Base-by-base conservation (phyloP, 2,888 invertebrate species). In the Bombylius major region DNA sequence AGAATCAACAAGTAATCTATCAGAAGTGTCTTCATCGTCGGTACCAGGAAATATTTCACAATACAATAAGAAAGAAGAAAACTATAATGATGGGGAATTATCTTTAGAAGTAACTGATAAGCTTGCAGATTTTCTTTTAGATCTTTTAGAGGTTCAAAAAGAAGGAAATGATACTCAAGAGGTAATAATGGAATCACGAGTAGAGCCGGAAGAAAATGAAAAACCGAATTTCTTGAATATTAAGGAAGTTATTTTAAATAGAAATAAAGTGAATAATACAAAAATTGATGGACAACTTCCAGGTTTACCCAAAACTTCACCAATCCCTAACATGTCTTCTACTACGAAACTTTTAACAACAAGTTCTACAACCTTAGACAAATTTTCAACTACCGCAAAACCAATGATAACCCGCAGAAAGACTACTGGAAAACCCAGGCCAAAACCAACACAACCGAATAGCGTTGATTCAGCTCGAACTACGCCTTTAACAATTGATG, bases 201-300 rank as follows among this genome's bases (percentile, higher is more conserved):
- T 64, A 33, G 65, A 62, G 33, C 59, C 62, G 0, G 66, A 60
- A 13, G 48, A 61, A 5, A 59, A 59, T 4, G 61, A 62, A 53
- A 71, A 67, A 56, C 70, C 73, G 0, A 71, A 65, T 56, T 73
- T 74, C 51, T 58, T 72, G 60, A 73, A 73, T 59, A 67, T 75
- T 1, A 76, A 73, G 45, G 73, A 77, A 59, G 64, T 73, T 4
- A 69, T 73, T 7, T 54, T 72, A 39, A 65, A 67, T 42, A 66
- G 70, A 12, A 70, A 71, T 42, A 65, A 67, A 50, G 53, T 9
- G 36, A 51, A 51, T 31, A 11, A 11, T 44, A 13, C 44, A 31
- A 49, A 42, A 42, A 4, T 11, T 11, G 39, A 42, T 11, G 39
- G 11, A 42, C 8, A 42, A 11, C 8, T 11, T 42, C 23, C 39